Conservation (phyloP, 1,140 invertebrate species). For the Amphibalanus amphitrite region DNA sequence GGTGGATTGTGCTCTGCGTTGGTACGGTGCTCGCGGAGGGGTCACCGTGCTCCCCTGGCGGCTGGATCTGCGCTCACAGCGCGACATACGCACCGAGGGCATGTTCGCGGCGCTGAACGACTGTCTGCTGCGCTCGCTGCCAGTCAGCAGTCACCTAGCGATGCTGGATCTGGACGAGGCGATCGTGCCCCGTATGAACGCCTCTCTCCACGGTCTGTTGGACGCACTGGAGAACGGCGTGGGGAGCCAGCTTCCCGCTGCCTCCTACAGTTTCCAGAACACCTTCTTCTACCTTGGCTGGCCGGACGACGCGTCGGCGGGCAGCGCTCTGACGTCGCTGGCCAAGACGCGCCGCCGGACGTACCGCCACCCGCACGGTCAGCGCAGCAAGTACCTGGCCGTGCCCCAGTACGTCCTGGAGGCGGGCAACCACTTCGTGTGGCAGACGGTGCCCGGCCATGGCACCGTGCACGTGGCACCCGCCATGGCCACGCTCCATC, state of each 20-base stretch:
- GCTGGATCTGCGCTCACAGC: slow-evolving; percentile 69
- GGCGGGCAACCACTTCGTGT: slow-evolving; percentile 84
- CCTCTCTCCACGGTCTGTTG: slow-evolving; percentile 36
- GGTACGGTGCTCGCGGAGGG: slow-evolving; percentile 45
- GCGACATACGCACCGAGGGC: slow-evolving; percentile 79
- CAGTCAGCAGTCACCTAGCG: slow-evolving; percentile 56
- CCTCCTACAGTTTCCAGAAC: slow-evolving; percentile 60
- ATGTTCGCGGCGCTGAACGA: slow-evolving; percentile 83
- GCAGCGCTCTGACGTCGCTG: slow-evolving; percentile 42
- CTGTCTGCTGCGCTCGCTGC: slow-evolving; percentile 79
- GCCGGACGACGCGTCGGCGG: slow-evolving; percentile 40
- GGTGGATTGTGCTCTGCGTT: slow-evolving; percentile 45
- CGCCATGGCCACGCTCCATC: slow-evolving; percentile 69
- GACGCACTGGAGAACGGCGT: slow-evolving; percentile 16
- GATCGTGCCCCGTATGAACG: slow-evolving; percentile 60
- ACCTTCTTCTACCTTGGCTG: slow-evolving; percentile 83
- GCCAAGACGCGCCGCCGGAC: slow-evolving; percentile 57
- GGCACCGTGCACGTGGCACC: slow-evolving; percentile 59
- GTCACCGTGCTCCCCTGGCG: slow-evolving; percentile 75
- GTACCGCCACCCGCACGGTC: slow-evolving; percentile 70
- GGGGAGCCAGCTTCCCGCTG: slow-evolving; percentile 17
- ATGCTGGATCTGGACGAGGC: slow-evolving; percentile 83
- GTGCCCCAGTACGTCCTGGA: slow-evolving; percentile 62
- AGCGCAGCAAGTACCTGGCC: slow-evolving; percentile 79
- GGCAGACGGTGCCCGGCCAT: slow-evolving; percentile 53